Evolutionary conservation across 2,888 invertebrate species (phyloP).

Genomic region (Cryptocheilus praepositus): DNA sequence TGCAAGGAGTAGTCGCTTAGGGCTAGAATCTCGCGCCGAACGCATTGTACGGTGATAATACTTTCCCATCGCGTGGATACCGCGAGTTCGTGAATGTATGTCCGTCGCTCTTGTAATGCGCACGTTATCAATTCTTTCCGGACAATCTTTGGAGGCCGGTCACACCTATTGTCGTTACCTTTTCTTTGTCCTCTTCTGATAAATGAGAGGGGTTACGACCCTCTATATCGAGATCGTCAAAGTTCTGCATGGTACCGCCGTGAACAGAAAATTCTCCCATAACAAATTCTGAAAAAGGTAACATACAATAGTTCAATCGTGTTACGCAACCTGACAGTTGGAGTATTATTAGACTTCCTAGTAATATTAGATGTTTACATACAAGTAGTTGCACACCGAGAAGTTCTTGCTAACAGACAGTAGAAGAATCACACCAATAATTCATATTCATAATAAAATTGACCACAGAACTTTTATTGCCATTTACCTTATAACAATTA

Average conservation of each 20-base stretch:
- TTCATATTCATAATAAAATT: not conserved
- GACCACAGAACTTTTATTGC: not conserved
- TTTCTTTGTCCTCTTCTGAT: conserved; percentile 71
- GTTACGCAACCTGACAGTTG: too few species aligned
- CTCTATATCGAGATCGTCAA: conserved; percentile 74
- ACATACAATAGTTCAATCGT: not conserved
- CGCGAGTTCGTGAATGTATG: not conserved
- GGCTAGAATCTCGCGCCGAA: not conserved
- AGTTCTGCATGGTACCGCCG: conserved; percentile 68
- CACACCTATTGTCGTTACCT: conserved; percentile 64
- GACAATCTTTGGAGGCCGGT: not conserved
- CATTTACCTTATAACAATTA: not conserved
- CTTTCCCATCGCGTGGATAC: not conserved
- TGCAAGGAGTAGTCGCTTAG: too few species aligned
- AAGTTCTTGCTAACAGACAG: not conserved
- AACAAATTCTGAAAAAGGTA: conserved; percentile 47
- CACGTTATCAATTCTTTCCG: not conserved
- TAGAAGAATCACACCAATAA: not conserved
- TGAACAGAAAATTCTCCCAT: conserved; percentile 30
- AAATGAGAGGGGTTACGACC: conserved; percentile 71
- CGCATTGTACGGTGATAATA: not conserved
- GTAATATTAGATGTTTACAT: too few species aligned
- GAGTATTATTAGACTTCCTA: too few species aligned
- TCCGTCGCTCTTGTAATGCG: not conserved
- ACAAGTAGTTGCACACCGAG: too few species aligned